Evolutionary conservation across 2,888 invertebrate genomes (phyloP), one percentile per base, ranked within the genome.

Genomic region (Heliconius hortense): DNA sequence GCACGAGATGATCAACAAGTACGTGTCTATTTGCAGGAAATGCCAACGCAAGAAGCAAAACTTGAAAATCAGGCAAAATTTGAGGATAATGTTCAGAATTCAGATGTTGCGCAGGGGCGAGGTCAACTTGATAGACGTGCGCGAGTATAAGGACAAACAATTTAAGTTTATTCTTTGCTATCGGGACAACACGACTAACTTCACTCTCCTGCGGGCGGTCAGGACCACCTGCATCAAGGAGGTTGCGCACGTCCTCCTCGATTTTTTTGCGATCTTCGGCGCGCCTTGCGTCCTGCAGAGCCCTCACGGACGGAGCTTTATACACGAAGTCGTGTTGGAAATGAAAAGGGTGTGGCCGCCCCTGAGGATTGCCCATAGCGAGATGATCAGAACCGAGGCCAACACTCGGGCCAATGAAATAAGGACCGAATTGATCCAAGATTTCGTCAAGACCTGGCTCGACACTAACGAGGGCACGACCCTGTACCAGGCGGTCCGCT

Each of bases 281-380:
- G 69, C 69, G 0, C 69, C 69, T n/a, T 31, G 31, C n/a, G 53
- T 69, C n/a, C 15, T 69, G 1, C 69, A 69, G n/a, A 56, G 53
- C 69, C 28, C 31, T 1, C n/a, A 56, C 5, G 56, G 56, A 1
- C 31, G 31, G 5, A 5, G 5, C 5, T 69, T 69, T n/a, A 53
- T 69, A 7, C n/a, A 31, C 11, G 28, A 53, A 2, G 28, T 69
- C 1, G 53, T 69, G 11, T 1, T 31, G 31, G 11, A 28, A 3
- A 69, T 69, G 31, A 56, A 15, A 13, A 15, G 4, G 10, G 28
- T 56, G 7, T 69, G 69, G 69, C 69, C 69, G 0, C 2, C 53
- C 48, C 53, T 68, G 4, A 5, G 21, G 13, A 68, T 68, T 11
- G 1, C 13, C 7, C 53, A 68, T 5, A 53, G 68, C 18, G 39